phyloP scores from a whole-genome alignment of 2,113 vertebrate species.

The Antechinus flavipes region DNA sequence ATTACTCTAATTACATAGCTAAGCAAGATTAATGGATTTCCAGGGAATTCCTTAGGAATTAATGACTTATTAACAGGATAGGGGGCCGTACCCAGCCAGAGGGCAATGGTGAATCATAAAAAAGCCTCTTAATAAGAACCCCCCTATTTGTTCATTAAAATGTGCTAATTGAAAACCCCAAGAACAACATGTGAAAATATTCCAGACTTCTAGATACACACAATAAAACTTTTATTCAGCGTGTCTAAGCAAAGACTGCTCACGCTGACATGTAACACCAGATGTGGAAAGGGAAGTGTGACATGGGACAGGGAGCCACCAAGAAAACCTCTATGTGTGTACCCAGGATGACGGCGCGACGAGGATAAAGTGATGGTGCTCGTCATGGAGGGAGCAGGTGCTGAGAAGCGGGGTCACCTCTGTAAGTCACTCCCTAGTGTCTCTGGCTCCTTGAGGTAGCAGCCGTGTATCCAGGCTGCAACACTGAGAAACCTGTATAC shows the following conservation, averaged over 20 bases:
- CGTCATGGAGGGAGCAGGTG: constrained; percentile 43
- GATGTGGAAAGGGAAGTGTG: constrained; percentile 53
- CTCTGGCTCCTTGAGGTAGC: constrained; percentile 5
- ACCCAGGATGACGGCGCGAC: constrained; percentile 21
- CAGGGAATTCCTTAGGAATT: constrained; percentile 65
- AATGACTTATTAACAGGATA: constrained; percentile 77
- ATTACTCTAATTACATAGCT: constrained; percentile 40
- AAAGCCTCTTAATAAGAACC: constrained; percentile 72
- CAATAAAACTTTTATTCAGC: constrained; percentile 67
- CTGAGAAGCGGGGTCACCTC: constrained; percentile 35
- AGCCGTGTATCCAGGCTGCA: neutral
- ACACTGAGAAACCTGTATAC: neutral
- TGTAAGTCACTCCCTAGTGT: constrained; percentile 43
- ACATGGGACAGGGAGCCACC: constrained; percentile 53
- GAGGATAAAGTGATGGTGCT: constrained; percentile 43
- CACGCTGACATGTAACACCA: neutral
- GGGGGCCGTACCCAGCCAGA: constrained; percentile 58
- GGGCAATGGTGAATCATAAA: constrained; percentile 73
- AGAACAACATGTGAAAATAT: constrained; percentile 71
- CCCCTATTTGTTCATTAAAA: constrained; percentile 80
- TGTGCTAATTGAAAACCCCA: constrained; percentile 76
- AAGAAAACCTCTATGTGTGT: constrained; percentile 20
- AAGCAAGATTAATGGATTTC: constrained; percentile 67
- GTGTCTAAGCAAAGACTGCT: constrained; percentile 40
- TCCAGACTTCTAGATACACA: constrained; percentile 56